phyloP scores from a whole-genome alignment of 2,888 invertebrate species.

The Bugula neritina region DNA sequence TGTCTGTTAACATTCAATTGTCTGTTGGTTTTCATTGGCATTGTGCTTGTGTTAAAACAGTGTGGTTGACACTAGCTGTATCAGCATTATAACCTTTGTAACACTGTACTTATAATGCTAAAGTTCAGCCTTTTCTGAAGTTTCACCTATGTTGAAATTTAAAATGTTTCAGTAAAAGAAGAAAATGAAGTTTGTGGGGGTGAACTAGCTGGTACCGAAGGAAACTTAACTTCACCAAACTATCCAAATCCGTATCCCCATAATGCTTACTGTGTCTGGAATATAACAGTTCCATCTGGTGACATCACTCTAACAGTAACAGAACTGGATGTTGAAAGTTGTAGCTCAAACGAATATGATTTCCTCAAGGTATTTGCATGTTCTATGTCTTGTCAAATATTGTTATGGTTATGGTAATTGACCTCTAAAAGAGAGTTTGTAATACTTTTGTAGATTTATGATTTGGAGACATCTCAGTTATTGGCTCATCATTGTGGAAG shows the following conservation, averaged over 20 bases:
- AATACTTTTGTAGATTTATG: no score
- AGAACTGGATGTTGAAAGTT: conserved; percentile 60
- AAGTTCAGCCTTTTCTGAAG: no score
- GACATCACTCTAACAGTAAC: conserved; percentile 61
- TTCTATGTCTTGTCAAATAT: no score
- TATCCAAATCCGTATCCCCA: conserved; percentile 43
- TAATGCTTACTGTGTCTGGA: conserved; percentile 46
- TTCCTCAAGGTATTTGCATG: conserved; percentile 68
- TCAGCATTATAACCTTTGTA: no score
- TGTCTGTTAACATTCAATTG: no score
- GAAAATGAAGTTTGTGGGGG: not conserved
- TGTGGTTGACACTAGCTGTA: no score
- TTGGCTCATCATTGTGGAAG: not conserved
- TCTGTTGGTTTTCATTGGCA: no score
- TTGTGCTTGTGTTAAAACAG: no score
- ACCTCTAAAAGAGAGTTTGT: no score
- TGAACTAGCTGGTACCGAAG: not conserved
- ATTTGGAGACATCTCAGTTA: not conserved
- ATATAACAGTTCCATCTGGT: conserved; percentile 57
- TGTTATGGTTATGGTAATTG: no score
- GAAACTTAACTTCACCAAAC: conserved; percentile 38
- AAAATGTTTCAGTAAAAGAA: not conserved
- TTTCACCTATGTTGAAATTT: no score
- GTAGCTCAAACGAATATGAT: conserved; percentile 64
- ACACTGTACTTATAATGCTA: no score